These are phyloP conservation scores for Thamnophis elegans DNA, from an alignment of 2,797 vertebrate species.

Conservation along the genomic window DNA sequence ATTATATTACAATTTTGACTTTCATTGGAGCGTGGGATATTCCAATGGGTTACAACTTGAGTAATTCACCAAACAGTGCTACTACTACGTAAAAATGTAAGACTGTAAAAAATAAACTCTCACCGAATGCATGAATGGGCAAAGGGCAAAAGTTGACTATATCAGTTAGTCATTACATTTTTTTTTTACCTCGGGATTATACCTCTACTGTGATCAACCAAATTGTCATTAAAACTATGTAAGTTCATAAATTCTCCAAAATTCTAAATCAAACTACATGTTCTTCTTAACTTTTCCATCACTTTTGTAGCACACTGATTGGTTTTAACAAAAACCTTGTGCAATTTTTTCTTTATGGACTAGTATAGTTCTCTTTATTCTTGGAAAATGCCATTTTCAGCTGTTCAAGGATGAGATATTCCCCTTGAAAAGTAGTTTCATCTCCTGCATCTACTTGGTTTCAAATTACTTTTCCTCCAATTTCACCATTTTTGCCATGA, in stretches of 20 bases:
- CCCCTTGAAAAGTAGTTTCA: neutral
- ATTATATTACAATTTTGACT: neutral
- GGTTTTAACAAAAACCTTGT: neutral
- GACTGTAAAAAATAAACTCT: neutral
- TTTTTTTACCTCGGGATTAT: neutral
- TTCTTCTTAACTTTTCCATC: neutral
- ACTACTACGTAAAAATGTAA: neutral
- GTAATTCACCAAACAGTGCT: neutral
- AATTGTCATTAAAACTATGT: neutral
- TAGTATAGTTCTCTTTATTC: neutral
- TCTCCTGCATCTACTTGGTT: neutral
- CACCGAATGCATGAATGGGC: neutral
- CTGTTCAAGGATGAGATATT: neutral
- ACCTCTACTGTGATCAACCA: neutral
- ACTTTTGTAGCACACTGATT: neutral
- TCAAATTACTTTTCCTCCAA: neutral
- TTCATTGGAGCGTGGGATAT: neutral
- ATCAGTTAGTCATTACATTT: neutral
- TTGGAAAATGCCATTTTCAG: neutral
- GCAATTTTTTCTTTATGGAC: neutral
- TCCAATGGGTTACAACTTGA: neutral
- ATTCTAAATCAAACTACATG: neutral
- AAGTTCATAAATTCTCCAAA: neutral
- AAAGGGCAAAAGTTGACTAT: neutral
- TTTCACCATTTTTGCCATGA: neutral